phyloP scores from a whole-genome alignment of 2,888 invertebrate species.

The Epistrophella euchroma region DNA sequence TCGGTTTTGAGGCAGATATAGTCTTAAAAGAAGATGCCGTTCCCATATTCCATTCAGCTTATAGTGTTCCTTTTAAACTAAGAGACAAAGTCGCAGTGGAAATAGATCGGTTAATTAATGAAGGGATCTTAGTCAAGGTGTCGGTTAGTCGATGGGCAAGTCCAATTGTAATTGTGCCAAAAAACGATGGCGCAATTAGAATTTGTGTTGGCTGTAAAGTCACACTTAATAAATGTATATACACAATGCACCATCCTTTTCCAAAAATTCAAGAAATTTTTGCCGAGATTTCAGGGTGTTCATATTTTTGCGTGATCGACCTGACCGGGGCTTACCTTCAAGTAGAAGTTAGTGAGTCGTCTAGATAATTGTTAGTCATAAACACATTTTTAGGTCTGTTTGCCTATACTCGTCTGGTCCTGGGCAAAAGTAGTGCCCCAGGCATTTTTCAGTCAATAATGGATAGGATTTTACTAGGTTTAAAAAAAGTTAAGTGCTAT shows the following conservation, averaged over 20 bases:
- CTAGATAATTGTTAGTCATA: neutral
- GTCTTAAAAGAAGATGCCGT: no score
- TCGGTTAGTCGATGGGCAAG: neutral
- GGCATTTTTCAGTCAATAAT: neutral
- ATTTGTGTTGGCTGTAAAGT: neutral
- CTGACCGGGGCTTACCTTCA: neutral
- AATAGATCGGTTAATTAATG: neutral
- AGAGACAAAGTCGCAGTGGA: neutral
- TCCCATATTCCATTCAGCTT: neutral
- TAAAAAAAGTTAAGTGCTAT: neutral
- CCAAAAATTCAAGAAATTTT: neutral
- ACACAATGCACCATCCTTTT: neutral
- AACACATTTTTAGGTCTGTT: constrained; percentile 22
- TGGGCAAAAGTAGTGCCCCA: neutral
- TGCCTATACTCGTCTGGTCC: neutral
- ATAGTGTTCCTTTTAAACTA: neutral
- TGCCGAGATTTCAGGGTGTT: neutral
- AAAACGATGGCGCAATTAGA: neutral
- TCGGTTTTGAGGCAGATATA: neutral
- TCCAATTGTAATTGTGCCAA: neutral
- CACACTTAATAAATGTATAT: neutral
- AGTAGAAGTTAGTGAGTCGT: neutral
- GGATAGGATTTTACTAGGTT: no score
- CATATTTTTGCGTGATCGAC: neutral
- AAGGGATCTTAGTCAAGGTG: neutral